Evolutionary conservation across 2,797 vertebrate species (phyloP), one percentile per base, ranked within the genome.

Genomic region (Crypturellus tataupa): DNA sequence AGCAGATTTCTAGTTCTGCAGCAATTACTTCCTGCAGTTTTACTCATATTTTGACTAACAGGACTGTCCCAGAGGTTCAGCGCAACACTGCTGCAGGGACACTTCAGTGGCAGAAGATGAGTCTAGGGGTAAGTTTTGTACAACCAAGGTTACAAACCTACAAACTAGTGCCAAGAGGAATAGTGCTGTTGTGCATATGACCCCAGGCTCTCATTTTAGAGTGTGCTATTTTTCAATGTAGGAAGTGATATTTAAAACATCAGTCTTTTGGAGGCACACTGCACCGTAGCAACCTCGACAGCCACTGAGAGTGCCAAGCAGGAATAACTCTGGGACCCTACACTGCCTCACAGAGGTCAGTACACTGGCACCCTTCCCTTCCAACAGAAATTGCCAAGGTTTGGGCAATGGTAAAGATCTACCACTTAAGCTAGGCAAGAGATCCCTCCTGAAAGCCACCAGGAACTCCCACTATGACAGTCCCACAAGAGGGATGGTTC

Each of bases 401-500:
- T 2, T 70, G 83, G 46, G 37, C 60, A 79, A n/a, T 7, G 49
- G 49, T 1, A 39, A 14, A 39, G 33, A 71, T 0, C 68, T 40
- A 9, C 56, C 37, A 85, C 69, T 33, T 23, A 71, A 56, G 25
- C 4, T 0, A 62, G 29, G 70, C 19, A 31, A 75, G 58, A 8
- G 47, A 20, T 23, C 25, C 42, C 56, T 53, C 63, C 3, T 10
- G 29, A 17, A 21, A 63, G 11, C 40, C 67, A 69, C 2, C n/a
- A 24, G 0, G 0, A 49, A 80, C 39, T n/a, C 46, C 5, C 4
- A 2, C 1, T 29, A 12, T 2, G 46, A 46, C 21, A 31, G 19
- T 6, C 56, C 37, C 0, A 0, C 0, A 14, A 62, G 12, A 56
- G 85, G 58, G 21, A 33, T 5, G 19, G 39, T 4, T 4, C 8